A percentile compares a stretch with the other conserved stretches of the same genome.
Evolutionary conservation across 1,140 invertebrate species (phyloP).

Genomic region (Hermetia illucens): DNA sequence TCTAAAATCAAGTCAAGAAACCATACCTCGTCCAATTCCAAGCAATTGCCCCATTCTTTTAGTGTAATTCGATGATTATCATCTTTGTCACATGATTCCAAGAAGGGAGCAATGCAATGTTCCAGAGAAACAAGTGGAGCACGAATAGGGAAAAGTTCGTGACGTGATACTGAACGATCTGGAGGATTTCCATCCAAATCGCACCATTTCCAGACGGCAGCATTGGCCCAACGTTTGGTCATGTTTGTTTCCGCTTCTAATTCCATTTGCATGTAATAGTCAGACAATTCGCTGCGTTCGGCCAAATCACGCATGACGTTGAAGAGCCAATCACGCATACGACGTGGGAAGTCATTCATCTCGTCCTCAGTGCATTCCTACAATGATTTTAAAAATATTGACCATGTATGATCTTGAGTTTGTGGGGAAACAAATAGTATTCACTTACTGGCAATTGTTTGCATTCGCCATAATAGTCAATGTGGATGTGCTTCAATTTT

Average conservation of each 20-base stretch:
- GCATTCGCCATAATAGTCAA: constrained; percentile 83
- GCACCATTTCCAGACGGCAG: constrained; percentile 95
- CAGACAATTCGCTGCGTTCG: constrained; percentile 71
- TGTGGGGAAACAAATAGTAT: constrained; percentile 1
- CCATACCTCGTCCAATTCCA: constrained; percentile 62
- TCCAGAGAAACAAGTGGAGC: constrained; percentile 85
- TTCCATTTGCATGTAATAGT: constrained; percentile 74
- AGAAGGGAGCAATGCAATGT: constrained; percentile 88
- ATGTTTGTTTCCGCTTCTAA: constrained; percentile 74
- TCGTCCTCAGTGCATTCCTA: constrained; percentile 67
- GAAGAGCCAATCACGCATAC: constrained; percentile 95
- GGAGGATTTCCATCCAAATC: constrained; percentile 81
- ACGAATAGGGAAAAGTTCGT: constrained; percentile 87
- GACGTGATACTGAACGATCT: constrained; percentile 69
- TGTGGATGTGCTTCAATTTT: constrained; percentile 74
- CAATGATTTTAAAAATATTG: constrained; percentile 4
- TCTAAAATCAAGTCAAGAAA: constrained; percentile 6
- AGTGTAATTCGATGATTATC: constrained; percentile 80
- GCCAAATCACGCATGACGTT: constrained; percentile 92
- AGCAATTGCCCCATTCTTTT: constrained; percentile 81
- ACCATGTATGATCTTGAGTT: background rate
- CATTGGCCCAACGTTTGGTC: constrained; percentile 72
- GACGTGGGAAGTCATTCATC: constrained; percentile 78
- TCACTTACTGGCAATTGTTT: constrained; percentile 55
- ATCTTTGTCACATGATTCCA: constrained; percentile 74